Conservation (phyloP, 2,113 vertebrate genomes). For the Ailurus styani region DNA sequence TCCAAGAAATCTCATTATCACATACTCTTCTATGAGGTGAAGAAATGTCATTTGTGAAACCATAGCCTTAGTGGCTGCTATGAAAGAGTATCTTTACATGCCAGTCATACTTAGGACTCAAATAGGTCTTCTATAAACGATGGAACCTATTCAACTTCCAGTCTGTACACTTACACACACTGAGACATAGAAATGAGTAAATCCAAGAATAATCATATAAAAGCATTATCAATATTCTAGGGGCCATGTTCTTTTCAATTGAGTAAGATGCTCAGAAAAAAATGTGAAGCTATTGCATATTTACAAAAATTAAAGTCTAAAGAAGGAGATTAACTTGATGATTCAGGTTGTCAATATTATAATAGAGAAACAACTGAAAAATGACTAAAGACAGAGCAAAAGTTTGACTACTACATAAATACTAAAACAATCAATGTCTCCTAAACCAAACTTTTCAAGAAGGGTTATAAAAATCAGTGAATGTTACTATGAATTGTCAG, state of each 20-base stretch:
- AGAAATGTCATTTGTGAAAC: not conserved
- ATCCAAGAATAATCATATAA: not conserved
- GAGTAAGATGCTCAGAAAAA: not conserved
- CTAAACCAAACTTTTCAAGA: not conserved
- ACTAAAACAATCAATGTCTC: not conserved
- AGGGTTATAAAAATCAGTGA: constrained; percentile 11
- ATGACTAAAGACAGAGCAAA: not conserved
- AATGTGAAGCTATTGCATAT: not conserved
- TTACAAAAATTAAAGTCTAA: constrained; percentile 17
- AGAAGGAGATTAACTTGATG: constrained; percentile 18
- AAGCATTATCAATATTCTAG: not conserved
- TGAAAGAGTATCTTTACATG: not conserved
- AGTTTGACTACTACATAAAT: not conserved
- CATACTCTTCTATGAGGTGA: not conserved
- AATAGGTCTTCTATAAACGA: not conserved
- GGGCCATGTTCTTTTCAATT: not conserved
- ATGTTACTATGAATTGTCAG: constrained; percentile 26
- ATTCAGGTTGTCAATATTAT: not conserved
- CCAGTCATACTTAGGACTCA: not conserved
- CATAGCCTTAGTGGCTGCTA: not conserved
- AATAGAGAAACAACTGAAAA: not conserved
- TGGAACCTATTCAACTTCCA: not conserved
- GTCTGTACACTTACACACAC: not conserved
- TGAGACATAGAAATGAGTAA: not conserved
- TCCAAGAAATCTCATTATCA: not conserved